Evolutionary conservation across 2,888 invertebrate species (phyloP), one percentile per base, ranked within the genome.

Genomic region (Campopleginae sp.): DNA sequence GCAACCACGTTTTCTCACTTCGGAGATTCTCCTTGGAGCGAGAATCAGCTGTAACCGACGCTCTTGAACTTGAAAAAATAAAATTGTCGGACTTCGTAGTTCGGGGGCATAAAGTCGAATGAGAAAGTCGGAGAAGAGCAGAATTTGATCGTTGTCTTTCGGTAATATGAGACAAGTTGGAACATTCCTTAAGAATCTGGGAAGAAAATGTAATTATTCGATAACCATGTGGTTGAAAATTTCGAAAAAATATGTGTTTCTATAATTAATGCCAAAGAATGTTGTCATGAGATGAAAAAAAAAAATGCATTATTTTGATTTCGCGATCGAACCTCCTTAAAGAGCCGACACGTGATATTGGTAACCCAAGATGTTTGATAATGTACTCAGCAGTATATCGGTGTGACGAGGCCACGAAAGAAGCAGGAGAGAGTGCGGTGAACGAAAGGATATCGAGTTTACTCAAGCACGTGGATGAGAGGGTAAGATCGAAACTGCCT

Each of bases 311-410:
- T 8, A 51, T 51, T 4, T n/a, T n/a, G n/a, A n/a, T n/a, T n/a
- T n/a, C n/a, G n/a, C n/a, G n/a, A n/a, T n/a, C n/a, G n/a, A n/a
- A n/a, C n/a, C n/a, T n/a, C n/a, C n/a, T 58, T 58, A 58, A 46
- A 17, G 77, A 42, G 23, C 65, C 33, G 42, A 72, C 42, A 51
- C 51, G 71, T 72, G 72, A 77, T 80, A 46, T 61, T 68, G 58
- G 80, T 61, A 77, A 77, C 65, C 58, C 23, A 33, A 77, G 58
- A 80, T 78, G 33, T 61, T 70, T 63, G 77, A 78, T 71, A 74
- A 74, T 81, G 78, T 46, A 85, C 38, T 74, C 65, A 63, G 63
- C 65, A 63, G 63, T 75, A 19, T 46, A 61, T 58, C 74, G 65
- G 72, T 72, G 51, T 74, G 51, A 51, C 19, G 38, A 8, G n/a